phyloP scores from a whole-genome alignment of 2,113 vertebrate species.

The Apeltes quadracus region DNA sequence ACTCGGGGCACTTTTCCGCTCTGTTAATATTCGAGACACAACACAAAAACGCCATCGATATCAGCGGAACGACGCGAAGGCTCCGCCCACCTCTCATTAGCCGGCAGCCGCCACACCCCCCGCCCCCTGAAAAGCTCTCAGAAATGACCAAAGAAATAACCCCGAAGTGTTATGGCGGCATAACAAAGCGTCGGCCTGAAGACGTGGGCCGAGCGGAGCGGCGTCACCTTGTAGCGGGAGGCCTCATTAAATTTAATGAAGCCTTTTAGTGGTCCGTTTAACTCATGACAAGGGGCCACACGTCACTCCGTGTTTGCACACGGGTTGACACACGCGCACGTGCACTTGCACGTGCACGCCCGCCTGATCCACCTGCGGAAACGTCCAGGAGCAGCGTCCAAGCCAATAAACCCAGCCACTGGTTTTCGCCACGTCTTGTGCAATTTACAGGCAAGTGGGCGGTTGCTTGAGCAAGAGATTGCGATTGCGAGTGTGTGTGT shows the following conservation, averaged over 20 bases:
- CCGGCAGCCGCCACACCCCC: neutral
- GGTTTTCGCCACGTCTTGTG: neutral
- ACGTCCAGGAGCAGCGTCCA: too few species aligned
- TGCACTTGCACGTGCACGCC: too few species aligned
- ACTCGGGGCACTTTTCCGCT: slow-evolving; percentile 55
- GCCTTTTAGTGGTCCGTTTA: slow-evolving; percentile 61
- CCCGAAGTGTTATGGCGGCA: neutral
- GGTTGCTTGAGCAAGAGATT: too few species aligned
- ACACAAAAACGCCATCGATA: slow-evolving; percentile 27
- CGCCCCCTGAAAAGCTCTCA: neutral
- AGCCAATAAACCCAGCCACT: too few species aligned
- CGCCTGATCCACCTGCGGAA: too few species aligned
- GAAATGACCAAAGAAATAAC: neutral
- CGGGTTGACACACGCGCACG: too few species aligned
- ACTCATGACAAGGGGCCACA: slow-evolving; percentile 63
- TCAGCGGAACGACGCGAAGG: slow-evolving; percentile 17
- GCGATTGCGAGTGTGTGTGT: neutral
- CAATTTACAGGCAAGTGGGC: neutral
- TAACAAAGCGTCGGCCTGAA: neutral
- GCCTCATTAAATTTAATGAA: slow-evolving; percentile 65
- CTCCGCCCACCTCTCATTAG: slow-evolving; percentile 9
- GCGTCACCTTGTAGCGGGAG: slow-evolving; percentile 39
- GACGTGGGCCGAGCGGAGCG: neutral
- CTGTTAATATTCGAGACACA: slow-evolving; percentile 58
- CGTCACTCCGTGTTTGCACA: slow-evolving; percentile 57